Evolutionary conservation across 2,113 vertebrate genomes (phyloP).

Genomic region (Eublepharis macularius): DNA sequence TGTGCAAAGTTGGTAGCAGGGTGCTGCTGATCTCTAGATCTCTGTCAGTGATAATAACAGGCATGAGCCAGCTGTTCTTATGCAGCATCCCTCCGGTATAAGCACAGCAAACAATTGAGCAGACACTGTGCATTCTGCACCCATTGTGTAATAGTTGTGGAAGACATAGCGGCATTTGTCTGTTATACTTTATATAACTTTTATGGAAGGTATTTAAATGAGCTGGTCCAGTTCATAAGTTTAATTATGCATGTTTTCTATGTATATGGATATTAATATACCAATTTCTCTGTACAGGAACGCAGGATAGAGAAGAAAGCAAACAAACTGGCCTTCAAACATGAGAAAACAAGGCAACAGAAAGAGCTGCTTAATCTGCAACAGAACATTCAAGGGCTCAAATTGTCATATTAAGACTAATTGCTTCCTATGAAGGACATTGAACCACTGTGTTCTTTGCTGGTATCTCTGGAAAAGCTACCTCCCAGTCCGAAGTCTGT

Average conservation of each 20-base stretch:
- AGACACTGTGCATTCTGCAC: not conserved
- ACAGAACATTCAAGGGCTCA: slow-evolving; percentile 87
- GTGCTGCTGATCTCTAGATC: not conserved
- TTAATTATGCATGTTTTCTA: not conserved
- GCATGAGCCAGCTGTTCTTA: not conserved
- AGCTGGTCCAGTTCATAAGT: not conserved
- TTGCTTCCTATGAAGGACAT: not conserved
- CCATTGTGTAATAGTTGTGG: not conserved
- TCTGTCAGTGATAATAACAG: not conserved
- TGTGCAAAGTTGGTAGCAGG: not conserved
- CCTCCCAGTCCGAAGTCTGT: not conserved
- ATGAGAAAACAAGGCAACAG: slow-evolving; percentile 91
- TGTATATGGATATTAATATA: not conserved
- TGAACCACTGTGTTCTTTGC: not conserved
- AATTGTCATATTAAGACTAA: slow-evolving; percentile 75
- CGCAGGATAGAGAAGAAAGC: slow-evolving; percentile 91
- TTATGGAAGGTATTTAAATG: not conserved
- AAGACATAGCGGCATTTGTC: not conserved
- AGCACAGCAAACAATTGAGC: not conserved
- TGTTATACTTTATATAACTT: not conserved
- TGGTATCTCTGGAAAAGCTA: not conserved
- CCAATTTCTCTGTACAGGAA: slow-evolving; percentile 74
- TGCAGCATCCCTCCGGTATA: not conserved
- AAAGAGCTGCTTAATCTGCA: slow-evolving; percentile 87
- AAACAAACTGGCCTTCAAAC: slow-evolving; percentile 89